These are phyloP conservation scores for Engraulis encrasicolus DNA, from an alignment of 2,113 vertebrate species.

Conservation along the genomic window DNA sequence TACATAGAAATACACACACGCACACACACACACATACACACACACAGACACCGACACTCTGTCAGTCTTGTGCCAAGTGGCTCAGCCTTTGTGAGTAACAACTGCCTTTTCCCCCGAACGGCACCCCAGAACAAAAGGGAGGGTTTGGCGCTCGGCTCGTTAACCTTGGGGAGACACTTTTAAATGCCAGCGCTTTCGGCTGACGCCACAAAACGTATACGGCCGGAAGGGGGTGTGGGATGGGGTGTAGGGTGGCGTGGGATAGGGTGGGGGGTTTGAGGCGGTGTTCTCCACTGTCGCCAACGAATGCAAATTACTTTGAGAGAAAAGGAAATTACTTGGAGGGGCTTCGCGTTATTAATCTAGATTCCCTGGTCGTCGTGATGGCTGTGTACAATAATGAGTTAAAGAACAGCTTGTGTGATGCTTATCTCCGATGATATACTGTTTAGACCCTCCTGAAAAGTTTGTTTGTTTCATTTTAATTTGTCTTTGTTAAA, in stretches of 20 bases:
- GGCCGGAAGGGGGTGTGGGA: constrained; percentile 47
- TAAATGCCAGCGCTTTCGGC: constrained; percentile 85
- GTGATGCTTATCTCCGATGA: constrained; percentile 63
- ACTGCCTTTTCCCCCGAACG: constrained; percentile 52
- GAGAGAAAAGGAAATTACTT: constrained; percentile 86
- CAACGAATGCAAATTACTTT: constrained; percentile 83
- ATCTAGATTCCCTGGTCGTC: constrained; percentile 83
- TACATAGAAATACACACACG: too few relatives aligned
- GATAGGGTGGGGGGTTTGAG: too few relatives aligned
- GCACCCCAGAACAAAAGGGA: constrained; percentile 22
- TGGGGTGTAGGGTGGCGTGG: too few relatives aligned
- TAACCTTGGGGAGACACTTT: constrained; percentile 85
- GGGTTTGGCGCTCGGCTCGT: constrained; percentile 70
- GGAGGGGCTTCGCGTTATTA: constrained; percentile 80
- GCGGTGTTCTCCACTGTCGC: constrained; percentile 73
- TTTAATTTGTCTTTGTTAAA: constrained; percentile 24
- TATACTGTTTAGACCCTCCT: constrained; percentile 38
- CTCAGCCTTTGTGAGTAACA: background rate
- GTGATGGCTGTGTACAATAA: constrained; percentile 79
- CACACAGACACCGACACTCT: background rate
- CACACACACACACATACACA: too few relatives aligned
- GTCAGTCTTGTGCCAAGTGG: background rate
- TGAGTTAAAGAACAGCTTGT: constrained; percentile 72
- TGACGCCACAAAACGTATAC: constrained; percentile 73
- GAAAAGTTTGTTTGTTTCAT: constrained; percentile 32